phyloP scores from a whole-genome alignment of 2,113 vertebrate genomes.

The Haemorhous mexicanus region DNA sequence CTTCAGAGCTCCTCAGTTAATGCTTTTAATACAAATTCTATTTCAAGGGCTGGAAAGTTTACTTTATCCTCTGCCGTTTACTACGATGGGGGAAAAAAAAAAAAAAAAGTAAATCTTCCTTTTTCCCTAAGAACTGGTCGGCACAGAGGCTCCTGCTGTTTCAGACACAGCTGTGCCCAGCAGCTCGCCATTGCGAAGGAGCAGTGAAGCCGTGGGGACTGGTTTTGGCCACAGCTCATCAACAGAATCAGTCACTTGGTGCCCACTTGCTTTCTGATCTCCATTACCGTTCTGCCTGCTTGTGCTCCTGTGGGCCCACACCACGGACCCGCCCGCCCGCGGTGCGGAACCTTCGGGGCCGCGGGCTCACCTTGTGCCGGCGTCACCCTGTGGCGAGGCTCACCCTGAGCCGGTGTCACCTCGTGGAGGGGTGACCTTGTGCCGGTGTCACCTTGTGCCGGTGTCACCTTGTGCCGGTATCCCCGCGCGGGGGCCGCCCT shows the following conservation, averaged over 20 bases:
- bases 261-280: fast-evolving
- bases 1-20: neutral
- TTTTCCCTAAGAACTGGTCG: neutral
- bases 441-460: no score
- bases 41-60: neutral
- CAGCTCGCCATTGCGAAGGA: no score
- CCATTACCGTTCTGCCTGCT: neutral
- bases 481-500: no score
- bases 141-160: neutral
- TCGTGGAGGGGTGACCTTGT: no score
- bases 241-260: fast-evolving
- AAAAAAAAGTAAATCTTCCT: no score
- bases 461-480: no score
- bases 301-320: no score
- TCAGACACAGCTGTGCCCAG: neutral
- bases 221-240: neutral
- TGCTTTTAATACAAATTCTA: fast-evolving
- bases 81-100: no score
- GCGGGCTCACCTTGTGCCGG: no score
- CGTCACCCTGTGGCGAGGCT: no score
- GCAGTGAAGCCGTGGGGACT: no score
- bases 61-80: neutral
- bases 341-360: neutral
- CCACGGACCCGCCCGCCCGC: neutral
- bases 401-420: no score